Evolutionary conservation across 1,140 invertebrate species (phyloP), one percentile per base, ranked within the genome.

Genomic region (Homarus americanus): DNA sequence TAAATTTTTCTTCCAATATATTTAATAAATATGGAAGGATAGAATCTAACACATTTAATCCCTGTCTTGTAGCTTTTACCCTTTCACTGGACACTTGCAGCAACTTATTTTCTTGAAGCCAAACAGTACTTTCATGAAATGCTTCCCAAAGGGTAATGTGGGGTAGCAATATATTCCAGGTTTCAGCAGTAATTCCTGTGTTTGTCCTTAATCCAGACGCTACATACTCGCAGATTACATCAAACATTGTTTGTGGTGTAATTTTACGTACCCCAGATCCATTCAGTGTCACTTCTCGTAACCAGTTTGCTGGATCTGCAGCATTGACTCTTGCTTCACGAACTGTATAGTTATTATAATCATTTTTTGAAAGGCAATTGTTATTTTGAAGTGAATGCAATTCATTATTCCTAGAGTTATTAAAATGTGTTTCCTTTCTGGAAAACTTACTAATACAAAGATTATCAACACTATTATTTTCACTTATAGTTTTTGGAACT

Each of bases 301-400:
- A 69, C 84, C 84, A 87, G 38, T 63, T 87, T 24, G 38, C 84
- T 76, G 84, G 84, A 41, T 87, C 84, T 32, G 84, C 84, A 24
- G 84, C 84, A 76, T 87, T 87, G 10, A 87, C 84, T 41, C 41
- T 76, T 34, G 84, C 84, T 38, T 75, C 84, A 38, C 84, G 84
- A 53, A 75, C 58, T 1, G 58, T 38, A 15, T 4, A 24, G 38
- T 7, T 53, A 53, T n/a, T 80, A 24, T 32, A 32, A 2, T n/a
- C 7, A 63, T 58, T 12, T 32, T 82, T 63, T 2, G 20, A 34
- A 20, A 36, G 17, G 10, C 40, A 10, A 9, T 10, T 9, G 3
- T 0, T 15, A 76, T 1, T 34, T 5, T 24, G 12, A 44, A 24
- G 2, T 40, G 24, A 15, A 40, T 17, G 20, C 17, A 2, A 24